Evolutionary conservation across 2,888 invertebrate species (phyloP).

Genomic region (Nesidiocoris tenuis): DNA sequence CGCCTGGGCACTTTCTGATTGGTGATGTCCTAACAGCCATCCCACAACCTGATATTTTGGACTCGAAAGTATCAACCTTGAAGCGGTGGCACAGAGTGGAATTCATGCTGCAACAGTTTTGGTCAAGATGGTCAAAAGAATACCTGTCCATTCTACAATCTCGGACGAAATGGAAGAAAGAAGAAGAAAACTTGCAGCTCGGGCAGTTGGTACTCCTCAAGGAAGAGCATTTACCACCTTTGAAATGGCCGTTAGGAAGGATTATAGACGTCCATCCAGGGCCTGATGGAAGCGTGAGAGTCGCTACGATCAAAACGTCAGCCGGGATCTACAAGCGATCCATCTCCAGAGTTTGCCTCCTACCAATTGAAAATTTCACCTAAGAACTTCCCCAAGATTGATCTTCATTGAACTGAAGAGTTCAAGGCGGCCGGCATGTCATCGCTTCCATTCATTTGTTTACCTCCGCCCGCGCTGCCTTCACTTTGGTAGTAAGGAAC

Average conservation of each 20-base stretch:
- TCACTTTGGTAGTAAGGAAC: no score
- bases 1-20: conserved; percentile 29
- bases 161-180: background rate
- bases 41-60: conserved; percentile 3
- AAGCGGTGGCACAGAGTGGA: background rate
- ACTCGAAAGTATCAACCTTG: background rate
- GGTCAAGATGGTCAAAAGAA: conserved; percentile 9
- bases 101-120: conserved; percentile 12
- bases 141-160: conserved; percentile 1
- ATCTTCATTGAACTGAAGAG: no score
- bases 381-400: no score
- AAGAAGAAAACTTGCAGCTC: background rate
- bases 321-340: background rate
- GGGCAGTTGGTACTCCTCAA: background rate
- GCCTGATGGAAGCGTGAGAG: background rate
- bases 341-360: background rate
- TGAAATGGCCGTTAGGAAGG: conserved; percentile 1
- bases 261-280: conserved; percentile 2
- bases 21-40: background rate
- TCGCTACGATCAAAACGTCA: background rate
- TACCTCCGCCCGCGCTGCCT: no score
- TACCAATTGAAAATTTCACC: background rate
- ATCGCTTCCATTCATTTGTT: no score
- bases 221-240: background rate
- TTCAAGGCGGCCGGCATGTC: no score